These are phyloP conservation scores for Orthonychiurus folsomi DNA, from an alignment of 2,888 invertebrate species.

Conservation along the genomic window DNA sequence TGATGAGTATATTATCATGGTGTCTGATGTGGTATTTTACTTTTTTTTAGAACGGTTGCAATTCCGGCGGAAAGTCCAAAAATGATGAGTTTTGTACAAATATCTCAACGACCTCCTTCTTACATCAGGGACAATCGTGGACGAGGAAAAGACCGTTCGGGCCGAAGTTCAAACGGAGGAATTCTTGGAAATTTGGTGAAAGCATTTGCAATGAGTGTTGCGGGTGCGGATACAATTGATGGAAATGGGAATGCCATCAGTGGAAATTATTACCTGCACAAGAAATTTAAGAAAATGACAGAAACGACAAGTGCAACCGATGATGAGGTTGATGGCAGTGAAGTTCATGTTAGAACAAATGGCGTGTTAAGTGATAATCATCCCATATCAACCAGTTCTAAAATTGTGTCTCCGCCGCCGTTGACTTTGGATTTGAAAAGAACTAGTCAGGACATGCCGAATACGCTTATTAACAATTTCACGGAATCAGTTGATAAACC, in stretches of 20 bases:
- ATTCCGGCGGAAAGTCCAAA: neutral
- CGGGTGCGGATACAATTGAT: neutral
- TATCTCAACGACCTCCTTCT: neutral
- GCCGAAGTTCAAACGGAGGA: neutral
- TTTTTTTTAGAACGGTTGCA: neutral
- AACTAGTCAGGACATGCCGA: neutral
- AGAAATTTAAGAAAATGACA: constrained; percentile 77
- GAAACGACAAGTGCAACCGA: neutral
- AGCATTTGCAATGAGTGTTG: neutral
- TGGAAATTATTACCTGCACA: constrained; percentile 64
- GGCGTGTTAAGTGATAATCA: neutral
- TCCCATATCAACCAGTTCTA: neutral
- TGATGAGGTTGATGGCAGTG: neutral
- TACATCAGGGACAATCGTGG: neutral
- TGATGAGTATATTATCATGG: too few relatives aligned
- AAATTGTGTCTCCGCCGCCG: neutral
- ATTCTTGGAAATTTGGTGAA: neutral
- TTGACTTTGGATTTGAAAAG: neutral
- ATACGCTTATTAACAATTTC: neutral
- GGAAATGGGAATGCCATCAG: neutral
- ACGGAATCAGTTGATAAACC: neutral
- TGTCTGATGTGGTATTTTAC: too few relatives aligned
- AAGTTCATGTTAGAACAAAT: neutral
- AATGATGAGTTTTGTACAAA: neutral
- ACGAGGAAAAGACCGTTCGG: neutral